Percentiles rank a stretch among this genome's conserved stretches.
Evolutionary conservation across 2,113 vertebrate genomes (phyloP).

Genomic region (Chloropsis hardwickii): DNA sequence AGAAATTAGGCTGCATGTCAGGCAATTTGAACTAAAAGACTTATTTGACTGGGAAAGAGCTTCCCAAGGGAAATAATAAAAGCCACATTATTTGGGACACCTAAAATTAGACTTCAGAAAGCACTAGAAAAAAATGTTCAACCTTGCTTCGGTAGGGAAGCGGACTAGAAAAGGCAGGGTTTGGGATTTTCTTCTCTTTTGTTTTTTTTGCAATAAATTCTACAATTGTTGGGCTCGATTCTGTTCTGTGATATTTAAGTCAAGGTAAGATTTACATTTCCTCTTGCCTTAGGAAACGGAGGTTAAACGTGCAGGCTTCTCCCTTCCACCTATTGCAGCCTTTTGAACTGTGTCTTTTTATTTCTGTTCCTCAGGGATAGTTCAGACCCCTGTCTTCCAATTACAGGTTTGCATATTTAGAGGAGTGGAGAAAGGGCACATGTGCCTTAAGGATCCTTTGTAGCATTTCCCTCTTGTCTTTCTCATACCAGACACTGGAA

Average conservation of each 20-base stretch:
- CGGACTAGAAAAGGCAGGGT: conserved; percentile 12
- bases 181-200: neutral
- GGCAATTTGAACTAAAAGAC: neutral
- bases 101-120: conserved; percentile 52
- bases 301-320: neutral
- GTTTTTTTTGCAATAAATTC: neutral
- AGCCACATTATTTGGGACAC: conserved; percentile 48
- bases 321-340: neutral
- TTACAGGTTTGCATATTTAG: neutral
- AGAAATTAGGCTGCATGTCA: conserved; percentile 46
- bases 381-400: neutral
- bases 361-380: neutral
- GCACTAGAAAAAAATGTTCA: conserved; percentile 9
- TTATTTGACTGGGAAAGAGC: conserved; percentile 13
- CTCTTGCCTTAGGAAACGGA: neutral
- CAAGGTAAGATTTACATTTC: neutral
- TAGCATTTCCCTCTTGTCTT: neutral
- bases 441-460: neutral
- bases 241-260: neutral
- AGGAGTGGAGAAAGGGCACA: neutral
- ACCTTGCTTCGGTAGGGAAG: neutral
- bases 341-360: neutral
- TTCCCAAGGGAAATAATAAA: conserved; percentile 38
- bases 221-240: neutral
- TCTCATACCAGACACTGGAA: neutral